Conservation (phyloP, 1,140 invertebrate species). For the Meloidogyne chitwoodi region DNA sequence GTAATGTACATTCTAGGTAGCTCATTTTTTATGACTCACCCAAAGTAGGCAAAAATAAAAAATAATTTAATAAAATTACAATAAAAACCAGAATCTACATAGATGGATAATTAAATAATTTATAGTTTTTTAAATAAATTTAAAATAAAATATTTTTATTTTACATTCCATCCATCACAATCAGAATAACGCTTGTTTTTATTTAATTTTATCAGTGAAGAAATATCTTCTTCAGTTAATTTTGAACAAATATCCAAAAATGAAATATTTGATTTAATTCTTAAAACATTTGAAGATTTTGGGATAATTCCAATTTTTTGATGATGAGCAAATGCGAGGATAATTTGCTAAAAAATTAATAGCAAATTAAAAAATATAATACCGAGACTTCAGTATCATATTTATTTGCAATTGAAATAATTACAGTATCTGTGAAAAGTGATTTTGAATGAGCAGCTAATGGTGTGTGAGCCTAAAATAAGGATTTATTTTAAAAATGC, state of each 20-base stretch:
- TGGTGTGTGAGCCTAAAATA: slow-evolving; percentile 34
- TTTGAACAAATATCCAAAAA: slow-evolving; percentile 19
- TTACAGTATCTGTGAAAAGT: slow-evolving; percentile 29
- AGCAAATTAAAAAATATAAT: slow-evolving; percentile 6
- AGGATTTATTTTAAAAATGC: slow-evolving; percentile 1
- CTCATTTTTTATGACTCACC: too few relatives aligned
- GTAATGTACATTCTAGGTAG: too few relatives aligned
- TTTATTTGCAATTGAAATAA: slow-evolving; percentile 42
- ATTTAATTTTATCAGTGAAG: slow-evolving; percentile 26
- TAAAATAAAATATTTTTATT: not conserved
- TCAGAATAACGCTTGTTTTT: slow-evolving; percentile 33
- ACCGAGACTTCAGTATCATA: slow-evolving; percentile 42
- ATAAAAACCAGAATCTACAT: too few relatives aligned
- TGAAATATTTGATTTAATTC: slow-evolving; percentile 46
- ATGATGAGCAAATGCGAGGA: slow-evolving; percentile 47
- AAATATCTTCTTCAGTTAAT: slow-evolving; percentile 29
- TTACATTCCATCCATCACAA: slow-evolving; percentile 41
- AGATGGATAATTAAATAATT: too few relatives aligned
- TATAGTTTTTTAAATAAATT: too few relatives aligned
- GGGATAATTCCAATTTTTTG: slow-evolving; percentile 54
- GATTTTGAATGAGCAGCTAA: slow-evolving; percentile 30
- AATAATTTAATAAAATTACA: too few relatives aligned
- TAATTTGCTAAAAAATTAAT: slow-evolving; percentile 30
- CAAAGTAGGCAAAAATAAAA: too few relatives aligned
- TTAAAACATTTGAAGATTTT: slow-evolving; percentile 43